Evolutionary conservation across 2,888 invertebrate genomes (phyloP), one percentile per base, ranked within the genome.

Genomic region (Aricia artaxerxes): DNA sequence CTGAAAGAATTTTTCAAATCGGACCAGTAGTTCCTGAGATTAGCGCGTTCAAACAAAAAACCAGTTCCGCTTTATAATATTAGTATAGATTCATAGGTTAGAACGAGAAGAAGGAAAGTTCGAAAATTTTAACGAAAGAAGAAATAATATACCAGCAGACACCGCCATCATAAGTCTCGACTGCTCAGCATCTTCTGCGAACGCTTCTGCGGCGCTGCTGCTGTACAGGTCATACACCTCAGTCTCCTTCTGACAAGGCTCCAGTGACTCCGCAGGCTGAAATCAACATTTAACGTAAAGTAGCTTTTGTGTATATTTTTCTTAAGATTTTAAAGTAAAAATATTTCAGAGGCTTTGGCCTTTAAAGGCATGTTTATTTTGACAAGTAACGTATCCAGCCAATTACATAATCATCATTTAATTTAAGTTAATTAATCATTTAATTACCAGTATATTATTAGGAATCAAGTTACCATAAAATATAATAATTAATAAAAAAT

Each of bases 131-230:
- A 16, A 60, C 1, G n/a, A 60, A 60, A 24, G 6, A 60, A n/a
- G n/a, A 60, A 38, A 44, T 73, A 24, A 16, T 1, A 11, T 82
- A 92, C 94, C 94, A 77, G 91, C 90, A 60, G 94, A 94, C 82
- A 93, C 88, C 5, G 93, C 91, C 85, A 89, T 92, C 93, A 93
- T 93, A 5, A 94, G 87, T 79, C 94, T 85, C 0, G 93, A 90
- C 80, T 93, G 92, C 82, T 94, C 94, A 3, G 94, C 94, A 85
- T 94, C 94, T 79, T 92, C 91, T 81, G 86, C 86, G 44, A 82
- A 92, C 64, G 90, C 80, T 78, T 88, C 86, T 2, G 78, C 83
- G 24, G 80, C 72, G 24, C 78, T 40, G 0, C 82, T 80, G 75
- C 85, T 82, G 80, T 87, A 90, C 81, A 91, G 87, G 2, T 85